A percentile compares a stretch with the other conserved stretches of the same genome.
These are phyloP conservation scores for Leptopilina syphax DNA, from an alignment of 2,888 invertebrate species.

Conservation along the genomic window DNA sequence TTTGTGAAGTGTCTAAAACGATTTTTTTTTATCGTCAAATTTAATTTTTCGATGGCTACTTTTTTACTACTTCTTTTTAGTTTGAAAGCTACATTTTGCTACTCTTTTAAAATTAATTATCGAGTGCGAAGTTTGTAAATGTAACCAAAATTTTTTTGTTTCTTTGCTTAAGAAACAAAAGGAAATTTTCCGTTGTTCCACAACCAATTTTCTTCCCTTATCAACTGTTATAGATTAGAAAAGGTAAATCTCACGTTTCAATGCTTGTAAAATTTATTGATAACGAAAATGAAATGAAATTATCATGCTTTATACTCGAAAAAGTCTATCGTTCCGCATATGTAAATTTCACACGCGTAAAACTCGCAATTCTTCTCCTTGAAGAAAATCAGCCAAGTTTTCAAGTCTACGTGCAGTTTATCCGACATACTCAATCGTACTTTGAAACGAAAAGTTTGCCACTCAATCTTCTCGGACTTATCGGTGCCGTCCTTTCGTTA, in stretches of 20 bases:
- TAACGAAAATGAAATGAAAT: constrained; percentile 8
- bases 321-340: background rate
- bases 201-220: constrained; percentile 82
- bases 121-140: too few relatives aligned
- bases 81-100: too few relatives aligned
- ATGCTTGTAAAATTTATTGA: background rate
- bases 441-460: constrained; percentile 63
- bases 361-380: constrained; percentile 17
- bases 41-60: too few relatives aligned
- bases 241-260: constrained; percentile 71
- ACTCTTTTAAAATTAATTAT: too few relatives aligned
- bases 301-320: background rate
- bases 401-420: constrained; percentile 65
- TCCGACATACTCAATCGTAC: constrained; percentile 64
- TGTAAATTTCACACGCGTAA: constrained; percentile 29
- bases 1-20: too few relatives aligned
- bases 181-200: constrained; percentile 78
- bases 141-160: too few relatives aligned
- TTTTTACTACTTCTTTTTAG: too few relatives aligned
- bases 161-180: too few relatives aligned
- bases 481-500: constrained; percentile 7
- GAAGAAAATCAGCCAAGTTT: constrained; percentile 46
- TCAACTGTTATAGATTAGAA: constrained; percentile 74
- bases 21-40: too few relatives aligned
- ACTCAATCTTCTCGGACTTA: constrained; percentile 36